phyloP scores from a whole-genome alignment of 2,888 invertebrate species.

The Chloroclysta siterata region DNA sequence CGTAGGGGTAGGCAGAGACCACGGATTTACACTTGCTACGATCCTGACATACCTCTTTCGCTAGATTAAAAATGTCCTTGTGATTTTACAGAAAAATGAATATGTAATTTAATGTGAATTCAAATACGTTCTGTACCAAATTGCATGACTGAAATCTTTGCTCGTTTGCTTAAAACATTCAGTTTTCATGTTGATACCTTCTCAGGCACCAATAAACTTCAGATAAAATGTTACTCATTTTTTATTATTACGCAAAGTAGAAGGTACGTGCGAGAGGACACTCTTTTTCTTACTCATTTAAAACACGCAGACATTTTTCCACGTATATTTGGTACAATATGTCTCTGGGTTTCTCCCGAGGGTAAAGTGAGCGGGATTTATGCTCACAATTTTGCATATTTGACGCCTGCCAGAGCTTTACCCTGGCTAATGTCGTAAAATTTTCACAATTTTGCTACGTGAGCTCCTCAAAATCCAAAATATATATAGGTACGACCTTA shows the following conservation, averaged over 20 bases:
- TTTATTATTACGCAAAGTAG: constrained; percentile 16
- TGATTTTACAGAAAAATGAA: no score
- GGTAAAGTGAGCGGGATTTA: constrained; percentile 39
- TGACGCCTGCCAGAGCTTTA: constrained; percentile 34
- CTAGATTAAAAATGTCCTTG: no score
- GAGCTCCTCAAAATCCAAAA: constrained; percentile 5
- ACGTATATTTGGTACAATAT: constrained; percentile 31
- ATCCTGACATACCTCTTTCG: no score
- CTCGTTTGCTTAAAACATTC: neutral
- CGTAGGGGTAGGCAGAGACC: no score
- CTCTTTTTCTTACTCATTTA: constrained; percentile 24
- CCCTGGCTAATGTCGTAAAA: constrained; percentile 30
- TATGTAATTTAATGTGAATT: no score
- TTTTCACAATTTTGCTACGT: constrained; percentile 23
- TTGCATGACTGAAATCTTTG: no score
- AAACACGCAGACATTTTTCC: constrained; percentile 27
- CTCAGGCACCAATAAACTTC: constrained; percentile 7
- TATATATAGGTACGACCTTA: neutral
- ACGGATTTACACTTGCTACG: no score
- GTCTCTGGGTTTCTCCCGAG: constrained; percentile 25
- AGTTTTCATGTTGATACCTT: neutral
- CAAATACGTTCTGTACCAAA: no score
- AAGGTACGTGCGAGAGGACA: constrained; percentile 4
- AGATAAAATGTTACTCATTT: constrained; percentile 1
- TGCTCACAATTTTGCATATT: constrained; percentile 40